Evolutionary conservation across 1,140 invertebrate genomes (phyloP), one percentile per base, ranked within the genome.

Genomic region (Asbolus verrucosus): DNA sequence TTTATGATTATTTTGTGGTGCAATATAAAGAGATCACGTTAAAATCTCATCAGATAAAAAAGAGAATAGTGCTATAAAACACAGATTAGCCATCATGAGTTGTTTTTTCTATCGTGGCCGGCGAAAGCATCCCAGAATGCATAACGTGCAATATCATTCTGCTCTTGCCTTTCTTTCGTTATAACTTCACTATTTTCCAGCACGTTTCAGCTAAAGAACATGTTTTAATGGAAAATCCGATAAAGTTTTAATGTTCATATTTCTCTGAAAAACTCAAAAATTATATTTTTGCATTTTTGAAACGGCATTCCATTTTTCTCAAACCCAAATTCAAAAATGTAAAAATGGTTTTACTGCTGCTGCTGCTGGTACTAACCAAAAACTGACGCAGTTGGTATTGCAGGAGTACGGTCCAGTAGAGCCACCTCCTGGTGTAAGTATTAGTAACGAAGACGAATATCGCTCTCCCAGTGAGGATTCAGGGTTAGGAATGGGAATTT

Each of bases 401-500:
- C 69, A 85, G 84, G 83, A 84, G 46, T 75, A 78, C 72, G 73
- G 70, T 71, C 70, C 70, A 15, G 72, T 63, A 19, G 76, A 75
- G 43, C 50, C 66, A 33, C 75, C 65, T 13, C 63, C 71, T 80
- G 75, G 81, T 65, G 69, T 75, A 59, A 72, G 72, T 81, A 72
- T 83, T 80, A 78, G 81, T 81, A 84, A 77, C 75, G 84, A 84
- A 73, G 83, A 84, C 63, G 88, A 89, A 74, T 88, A 89, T 77
- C 87, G 90, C 77, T 92, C 91, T 62, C 91, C 91, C 46, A 92
- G 91, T 81, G 91, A 94, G 82, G 91, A 93, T 85, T 92, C 91
- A 81, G 91, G 91, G 76, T 87, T 94, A 78, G 91, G 92, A 79
- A 86, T 92, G 80, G 89, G 89, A 80, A 87, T 89, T 81, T 85